Base-by-base conservation (phyloP, 2,888 invertebrate genomes). In the Amiota communis region DNA sequence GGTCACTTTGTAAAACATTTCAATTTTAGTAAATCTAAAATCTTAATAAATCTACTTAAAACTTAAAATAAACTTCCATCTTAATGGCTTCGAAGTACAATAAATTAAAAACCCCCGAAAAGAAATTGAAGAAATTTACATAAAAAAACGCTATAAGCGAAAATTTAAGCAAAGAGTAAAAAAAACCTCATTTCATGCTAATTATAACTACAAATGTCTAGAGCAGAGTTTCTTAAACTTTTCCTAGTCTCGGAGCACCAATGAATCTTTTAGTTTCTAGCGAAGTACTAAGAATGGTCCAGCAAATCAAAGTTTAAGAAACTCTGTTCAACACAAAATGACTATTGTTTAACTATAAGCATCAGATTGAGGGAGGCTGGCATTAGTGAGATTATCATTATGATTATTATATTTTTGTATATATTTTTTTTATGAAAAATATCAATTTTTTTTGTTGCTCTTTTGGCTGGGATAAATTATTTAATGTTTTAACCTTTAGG, bases 141-240 rank as follows among this genome's bases (percentile, higher is more conserved):
- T 20, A 51, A 64, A 65, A 79, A 69, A 85, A 70, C 64, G 83
- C 80, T 78, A 79, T 73, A 75, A 84, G 85, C 82, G 71, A 78
- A n/a, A 47, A 49, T 65, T 17, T 15, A 3, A 11, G 59, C 46
- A 23, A 47, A 46, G 10, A 17, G 8, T 11, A 71, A 23, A 71
- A 75, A 83, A 79, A 81, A 87, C 79, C 84, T 84, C 86, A 85
- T 87, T 87, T 85, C 85, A 85, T 84, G 84, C 86, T 86, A 85
- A 85, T 85, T 85, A 87, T 84, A 51, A 51, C 13, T n/a, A 4
- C 6, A 36, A n/a, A 84, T 78, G 81, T 77, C 79, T 79, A 77
- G 81, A 76, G 80, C 80, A 85, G 36, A 36, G 36, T 36, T 36
- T 36, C 36, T 36, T 36, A 36, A 36, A 36, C 36, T 36, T 36